Base-by-base conservation (phyloP, 2,113 vertebrate genomes). In the Nicator chloris region DNA sequence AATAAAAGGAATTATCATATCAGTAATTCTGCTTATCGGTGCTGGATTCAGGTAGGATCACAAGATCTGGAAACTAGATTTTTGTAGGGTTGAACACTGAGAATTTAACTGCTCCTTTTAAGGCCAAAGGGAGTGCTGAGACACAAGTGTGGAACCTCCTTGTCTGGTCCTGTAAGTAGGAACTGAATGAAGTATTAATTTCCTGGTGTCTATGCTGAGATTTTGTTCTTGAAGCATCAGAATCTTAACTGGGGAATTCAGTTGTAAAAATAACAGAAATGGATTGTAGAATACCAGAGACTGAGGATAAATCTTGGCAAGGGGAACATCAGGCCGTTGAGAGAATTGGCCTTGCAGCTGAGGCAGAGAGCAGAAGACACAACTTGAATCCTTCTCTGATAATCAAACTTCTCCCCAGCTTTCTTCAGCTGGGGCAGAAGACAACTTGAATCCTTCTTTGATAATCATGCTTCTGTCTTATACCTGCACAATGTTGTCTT, bases 101-200 rank as follows among this genome's bases (percentile, higher is more conserved):
- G 21, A 61, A 39, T 61, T 33, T 35, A 28, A 17, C 26, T 42
- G 8, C 10, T 82, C 7, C 1, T 80, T 91, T 28, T 73, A 42
- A 82, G 90, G 24, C 28, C 50, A 60, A 9, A 63, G 42, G 20
- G 31, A 82, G 20, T 23, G 27, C 76, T 68, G 60, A 90, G 33
- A 51, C 19, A 11, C 18, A 13, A 15, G 6, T 0, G 0, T 79
- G 45, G 54, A 56, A 76, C 11, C 12, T 50, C 19, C 26, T 17
- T 59, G 31, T 21, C 50, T 63, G 44, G 17, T 92, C 8, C 28
- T 21, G 28, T 45, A 37, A 69, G 9, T 35, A 65, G 78, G 20
- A 96, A 42, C 27, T 27, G 22, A 66, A 54, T 22, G 6, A 78
- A 64, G 5, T 24, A 22, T n/a, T 61, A 4, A 8, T 69, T 85